Evolutionary conservation across 2,797 vertebrate genomes (phyloP).

Genomic region (Hyperoplus lanceolatus): DNA sequence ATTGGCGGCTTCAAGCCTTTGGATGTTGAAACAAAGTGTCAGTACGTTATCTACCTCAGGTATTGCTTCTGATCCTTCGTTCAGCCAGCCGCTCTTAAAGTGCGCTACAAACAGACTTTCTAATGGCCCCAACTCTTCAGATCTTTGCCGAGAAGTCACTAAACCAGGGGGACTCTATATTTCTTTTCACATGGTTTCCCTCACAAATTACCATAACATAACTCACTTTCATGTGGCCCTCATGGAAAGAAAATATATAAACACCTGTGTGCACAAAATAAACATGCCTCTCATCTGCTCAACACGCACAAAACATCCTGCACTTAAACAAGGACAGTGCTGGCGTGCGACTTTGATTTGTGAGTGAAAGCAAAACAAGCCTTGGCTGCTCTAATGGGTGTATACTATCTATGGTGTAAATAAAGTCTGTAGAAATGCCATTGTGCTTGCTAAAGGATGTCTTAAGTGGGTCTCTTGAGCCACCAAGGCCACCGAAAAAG

Average conservation of each 20-base stretch:
- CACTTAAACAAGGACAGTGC: slow-evolving; percentile 52
- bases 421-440: slow-evolving; percentile 29
- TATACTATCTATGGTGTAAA: slow-evolving; percentile 39
- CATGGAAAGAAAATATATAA: slow-evolving; percentile 41
- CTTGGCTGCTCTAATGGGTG: slow-evolving; percentile 61
- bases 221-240: slow-evolving; percentile 24
- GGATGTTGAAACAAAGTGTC: slow-evolving; percentile 17
- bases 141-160: slow-evolving; percentile 20
- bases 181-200: slow-evolving; percentile 22
- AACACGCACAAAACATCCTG: not conserved
- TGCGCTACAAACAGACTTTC: slow-evolving; percentile 44
- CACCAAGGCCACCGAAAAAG: slow-evolving; percentile 42
- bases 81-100: slow-evolving; percentile 43
- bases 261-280: slow-evolving; percentile 21
- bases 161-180: slow-evolving; percentile 16
- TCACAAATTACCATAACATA: slow-evolving; percentile 34
- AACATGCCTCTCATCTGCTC: not conserved
- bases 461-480: slow-evolving; percentile 38
- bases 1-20: slow-evolving; percentile 24
- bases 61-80: slow-evolving; percentile 36
- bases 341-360: slow-evolving; percentile 65
- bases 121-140: slow-evolving; percentile 39
- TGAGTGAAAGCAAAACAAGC: slow-evolving; percentile 66
- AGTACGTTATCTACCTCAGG: slow-evolving; percentile 16
- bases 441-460: slow-evolving; percentile 35